phyloP scores from a whole-genome alignment of 2,797 vertebrate genomes.

The Gorsachius magnificus region DNA sequence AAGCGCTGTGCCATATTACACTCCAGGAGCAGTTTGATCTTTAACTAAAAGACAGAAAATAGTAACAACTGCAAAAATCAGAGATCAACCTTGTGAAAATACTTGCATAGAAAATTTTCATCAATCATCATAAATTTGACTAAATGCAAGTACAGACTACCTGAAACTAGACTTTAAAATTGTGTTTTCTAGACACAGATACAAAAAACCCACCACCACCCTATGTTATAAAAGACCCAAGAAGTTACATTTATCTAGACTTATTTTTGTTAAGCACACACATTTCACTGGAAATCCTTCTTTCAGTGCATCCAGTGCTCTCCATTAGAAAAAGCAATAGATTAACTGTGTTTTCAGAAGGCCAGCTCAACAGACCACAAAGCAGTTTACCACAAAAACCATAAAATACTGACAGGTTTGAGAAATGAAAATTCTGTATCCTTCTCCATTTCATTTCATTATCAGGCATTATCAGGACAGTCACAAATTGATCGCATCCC shows the following conservation, averaged over 20 bases:
- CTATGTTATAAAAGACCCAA: background rate
- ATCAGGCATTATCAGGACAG: slow-evolving; percentile 12
- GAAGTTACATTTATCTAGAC: background rate
- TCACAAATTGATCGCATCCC: slow-evolving; percentile 12
- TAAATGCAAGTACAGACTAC: background rate
- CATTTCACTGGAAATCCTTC: background rate
- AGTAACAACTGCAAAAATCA: background rate
- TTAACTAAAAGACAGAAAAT: background rate
- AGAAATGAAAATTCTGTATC: slow-evolving; percentile 39
- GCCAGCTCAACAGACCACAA: slow-evolving; percentile 8
- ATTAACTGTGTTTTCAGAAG: slow-evolving; percentile 3
- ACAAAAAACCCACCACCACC: background rate
- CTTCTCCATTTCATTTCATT: slow-evolving; percentile 38
- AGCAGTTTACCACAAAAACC: slow-evolving; percentile 12
- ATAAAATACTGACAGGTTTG: slow-evolving; percentile 23
- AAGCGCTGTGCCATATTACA: background rate
- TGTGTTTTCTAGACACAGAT: background rate
- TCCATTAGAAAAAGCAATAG: background rate
- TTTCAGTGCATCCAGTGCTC: background rate
- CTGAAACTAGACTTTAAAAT: background rate
- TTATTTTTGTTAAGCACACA: background rate
- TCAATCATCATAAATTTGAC: background rate
- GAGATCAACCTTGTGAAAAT: background rate
- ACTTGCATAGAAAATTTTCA: background rate
- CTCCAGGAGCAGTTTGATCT: background rate